These are phyloP conservation scores for Habropoda laboriosa DNA, from an alignment of 1,140 invertebrate genomes.

Conservation along the genomic window DNA sequence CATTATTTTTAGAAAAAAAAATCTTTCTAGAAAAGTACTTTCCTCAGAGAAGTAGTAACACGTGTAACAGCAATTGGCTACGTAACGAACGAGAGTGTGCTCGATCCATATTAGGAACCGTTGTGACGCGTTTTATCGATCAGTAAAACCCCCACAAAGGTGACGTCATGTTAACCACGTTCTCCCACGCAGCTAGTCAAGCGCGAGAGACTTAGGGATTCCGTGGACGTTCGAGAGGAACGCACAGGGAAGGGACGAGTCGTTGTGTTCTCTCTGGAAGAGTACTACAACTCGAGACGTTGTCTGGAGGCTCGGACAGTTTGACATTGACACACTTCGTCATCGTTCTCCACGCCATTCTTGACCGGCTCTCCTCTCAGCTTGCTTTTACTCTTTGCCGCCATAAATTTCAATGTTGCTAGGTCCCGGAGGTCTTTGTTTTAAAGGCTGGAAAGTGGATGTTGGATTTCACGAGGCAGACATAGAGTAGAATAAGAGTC, in stretches of 20 bases:
- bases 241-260: slow-evolving; percentile 18
- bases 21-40: background rate
- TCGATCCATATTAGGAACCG: slow-evolving; percentile 64
- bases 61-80: background rate
- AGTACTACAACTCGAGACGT: slow-evolving; percentile 33
- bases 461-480: background rate
- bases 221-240: slow-evolving; percentile 33
- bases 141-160: slow-evolving; percentile 48
- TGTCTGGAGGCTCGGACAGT: slow-evolving; percentile 39
- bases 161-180: slow-evolving; percentile 69
- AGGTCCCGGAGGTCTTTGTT: background rate
- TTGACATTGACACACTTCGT: slow-evolving; percentile 73
- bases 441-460: background rate
- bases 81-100: slow-evolving; percentile 21
- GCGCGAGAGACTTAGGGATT: slow-evolving; percentile 41
- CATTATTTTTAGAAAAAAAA: no score
- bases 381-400: background rate
- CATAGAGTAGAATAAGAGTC: background rate
- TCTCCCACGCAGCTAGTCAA: slow-evolving; percentile 57
- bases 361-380: slow-evolving; percentile 11
- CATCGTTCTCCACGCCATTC: slow-evolving; percentile 31
- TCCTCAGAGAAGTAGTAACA: background rate
- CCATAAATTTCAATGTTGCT: background rate
- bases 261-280: slow-evolving; percentile 13
- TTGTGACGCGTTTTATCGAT: slow-evolving; percentile 70